Percentiles rank a stretch among this genome's conserved stretches.
Evolutionary conservation across 2,113 vertebrate genomes (phyloP).

Genomic region (Bambusicola thoracicus): DNA sequence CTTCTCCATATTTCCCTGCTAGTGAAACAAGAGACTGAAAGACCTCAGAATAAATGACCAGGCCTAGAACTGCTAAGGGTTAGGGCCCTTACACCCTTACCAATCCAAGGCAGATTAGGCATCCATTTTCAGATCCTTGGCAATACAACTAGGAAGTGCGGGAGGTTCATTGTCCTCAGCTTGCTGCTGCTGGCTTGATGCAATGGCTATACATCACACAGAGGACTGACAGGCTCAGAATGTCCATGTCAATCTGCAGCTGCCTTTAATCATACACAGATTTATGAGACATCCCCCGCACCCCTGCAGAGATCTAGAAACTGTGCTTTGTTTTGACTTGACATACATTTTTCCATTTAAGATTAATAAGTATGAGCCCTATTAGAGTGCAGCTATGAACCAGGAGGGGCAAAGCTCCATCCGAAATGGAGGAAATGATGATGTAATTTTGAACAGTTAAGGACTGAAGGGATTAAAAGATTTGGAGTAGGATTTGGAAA

Average conservation of each 20-base stretch:
- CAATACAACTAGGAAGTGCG: conserved; percentile 18
- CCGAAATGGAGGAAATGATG: conserved; percentile 63
- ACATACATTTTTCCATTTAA: conserved; percentile 60
- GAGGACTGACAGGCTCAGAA: neutral
- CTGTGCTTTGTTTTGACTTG: conserved; percentile 38
- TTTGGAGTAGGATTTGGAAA: conserved; percentile 74
- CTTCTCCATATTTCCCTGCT: conserved; percentile 19
- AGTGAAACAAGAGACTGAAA: conserved; percentile 29
- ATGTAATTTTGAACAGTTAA: conserved; percentile 60
- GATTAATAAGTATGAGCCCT: conserved; percentile 40
- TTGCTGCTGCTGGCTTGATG: neutral
- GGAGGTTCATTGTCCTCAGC: conserved; percentile 9
- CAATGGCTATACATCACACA: neutral
- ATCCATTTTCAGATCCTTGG: neutral
- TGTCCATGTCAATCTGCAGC: conserved; percentile 33
- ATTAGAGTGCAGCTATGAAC: conserved; percentile 13
- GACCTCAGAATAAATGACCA: conserved; percentile 13
- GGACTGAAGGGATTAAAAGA: conserved; percentile 70
- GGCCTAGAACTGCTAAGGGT: neutral
- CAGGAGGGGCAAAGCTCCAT: conserved; percentile 34
- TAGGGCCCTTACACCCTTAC: neutral
- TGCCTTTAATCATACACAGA: conserved; percentile 53
- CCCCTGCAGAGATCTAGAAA: conserved; percentile 35
- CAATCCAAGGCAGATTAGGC: neutral
- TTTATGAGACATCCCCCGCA: conserved; percentile 10